These are phyloP conservation scores for Leptocoma aspasia DNA, from an alignment of 2,113 vertebrate genomes.

Conservation along the genomic window DNA sequence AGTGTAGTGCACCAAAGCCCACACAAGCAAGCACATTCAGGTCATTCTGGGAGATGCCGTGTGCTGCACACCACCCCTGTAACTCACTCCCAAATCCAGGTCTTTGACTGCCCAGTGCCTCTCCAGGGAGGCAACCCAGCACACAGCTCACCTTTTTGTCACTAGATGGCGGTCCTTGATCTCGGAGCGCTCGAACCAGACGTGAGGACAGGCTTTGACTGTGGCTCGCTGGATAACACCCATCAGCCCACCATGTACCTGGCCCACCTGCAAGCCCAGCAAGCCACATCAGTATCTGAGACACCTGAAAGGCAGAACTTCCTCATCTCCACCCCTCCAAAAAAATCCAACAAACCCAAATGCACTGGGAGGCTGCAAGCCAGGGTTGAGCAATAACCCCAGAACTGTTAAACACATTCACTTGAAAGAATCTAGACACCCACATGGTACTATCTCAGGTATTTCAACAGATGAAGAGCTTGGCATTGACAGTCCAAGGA, in stretches of 20 bases:
- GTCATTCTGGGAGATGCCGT: background rate
- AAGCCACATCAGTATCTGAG: background rate
- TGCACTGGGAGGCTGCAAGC: background rate
- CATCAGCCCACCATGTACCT: constrained; percentile 90
- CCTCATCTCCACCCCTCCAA: background rate
- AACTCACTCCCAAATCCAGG: background rate
- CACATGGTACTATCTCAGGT: background rate
- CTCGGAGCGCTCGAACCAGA: constrained; percentile 96
- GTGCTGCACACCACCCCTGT: background rate
- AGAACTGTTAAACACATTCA: background rate
- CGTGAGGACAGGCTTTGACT: constrained; percentile 89
- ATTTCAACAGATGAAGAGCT: background rate
- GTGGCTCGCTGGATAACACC: constrained; percentile 92
- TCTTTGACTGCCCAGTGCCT: background rate
- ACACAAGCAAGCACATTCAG: background rate
- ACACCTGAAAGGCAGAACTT: background rate
- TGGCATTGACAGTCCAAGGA: background rate
- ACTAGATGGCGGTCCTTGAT: constrained; percentile 91
- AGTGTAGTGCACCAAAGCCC: background rate
- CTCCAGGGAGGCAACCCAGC: background rate
- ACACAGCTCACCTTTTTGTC: constrained; percentile 79
- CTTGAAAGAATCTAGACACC: background rate
- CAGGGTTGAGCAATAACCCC: background rate
- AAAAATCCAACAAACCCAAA: background rate
- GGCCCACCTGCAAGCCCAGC: constrained; percentile 82